These are phyloP conservation scores for Epinotia demarniana DNA, from an alignment of 2,888 invertebrate species.

Conservation along the genomic window DNA sequence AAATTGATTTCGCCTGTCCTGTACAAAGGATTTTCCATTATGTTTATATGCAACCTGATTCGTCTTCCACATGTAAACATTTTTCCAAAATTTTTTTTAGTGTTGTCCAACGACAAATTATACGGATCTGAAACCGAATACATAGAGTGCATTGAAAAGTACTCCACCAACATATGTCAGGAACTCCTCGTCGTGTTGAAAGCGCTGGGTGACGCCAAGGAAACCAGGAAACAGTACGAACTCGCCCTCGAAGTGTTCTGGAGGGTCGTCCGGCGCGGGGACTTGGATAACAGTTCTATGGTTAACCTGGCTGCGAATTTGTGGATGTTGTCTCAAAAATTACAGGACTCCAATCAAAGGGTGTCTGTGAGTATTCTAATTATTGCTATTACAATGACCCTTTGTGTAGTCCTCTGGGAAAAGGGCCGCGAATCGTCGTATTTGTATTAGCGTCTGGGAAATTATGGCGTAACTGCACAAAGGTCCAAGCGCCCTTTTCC, in stretches of 20 bases:
- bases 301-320: slow-evolving; percentile 90
- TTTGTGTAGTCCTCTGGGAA: background rate
- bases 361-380: slow-evolving; percentile 61
- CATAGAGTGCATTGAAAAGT: slow-evolving; percentile 90
- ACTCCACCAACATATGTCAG: slow-evolving; percentile 90
- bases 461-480: too few relatives aligned
- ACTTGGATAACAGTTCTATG: slow-evolving; percentile 86
- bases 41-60: background rate
- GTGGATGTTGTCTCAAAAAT: slow-evolving; percentile 91
- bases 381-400: background rate
- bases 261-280: slow-evolving; percentile 87
- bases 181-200: slow-evolving; percentile 89
- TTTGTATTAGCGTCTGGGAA: too few relatives aligned
- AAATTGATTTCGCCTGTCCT: too few relatives aligned
- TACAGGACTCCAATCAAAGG: slow-evolving; percentile 69
- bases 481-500: too few relatives aligned
- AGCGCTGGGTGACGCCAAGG: slow-evolving; percentile 87
- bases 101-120: slow-evolving; percentile 96
- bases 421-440: too few relatives aligned
- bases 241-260: slow-evolving; percentile 90
- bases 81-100: slow-evolving; percentile 71
- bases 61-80: background rate
- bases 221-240: slow-evolving; percentile 87
- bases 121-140: slow-evolving; percentile 96
- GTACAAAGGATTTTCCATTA: background rate